phyloP scores from a whole-genome alignment of 2,113 vertebrate species.

The Anolis sagrei region DNA sequence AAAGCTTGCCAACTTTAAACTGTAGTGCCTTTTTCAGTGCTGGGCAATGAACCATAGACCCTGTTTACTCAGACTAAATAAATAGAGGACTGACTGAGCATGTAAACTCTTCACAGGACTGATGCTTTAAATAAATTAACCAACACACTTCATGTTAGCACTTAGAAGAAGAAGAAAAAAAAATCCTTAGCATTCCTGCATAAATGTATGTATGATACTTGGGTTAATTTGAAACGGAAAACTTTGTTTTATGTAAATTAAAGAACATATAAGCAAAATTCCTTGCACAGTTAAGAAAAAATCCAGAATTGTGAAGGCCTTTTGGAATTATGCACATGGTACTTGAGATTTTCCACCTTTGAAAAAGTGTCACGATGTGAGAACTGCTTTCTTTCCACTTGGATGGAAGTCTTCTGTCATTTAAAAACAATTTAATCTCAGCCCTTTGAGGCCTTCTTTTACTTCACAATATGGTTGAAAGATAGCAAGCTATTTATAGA shows the following conservation, averaged over 20 bases:
- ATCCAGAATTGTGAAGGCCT: not conserved
- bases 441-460: not conserved
- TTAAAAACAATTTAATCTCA: not conserved
- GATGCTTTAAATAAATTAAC: slow-evolving; percentile 36
- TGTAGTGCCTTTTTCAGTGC: slow-evolving; percentile 63
- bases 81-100: slow-evolving; percentile 51
- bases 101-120: not conserved
- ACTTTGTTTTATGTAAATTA: not conserved
- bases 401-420: not conserved
- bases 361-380: not conserved
- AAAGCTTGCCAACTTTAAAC: slow-evolving; percentile 55
- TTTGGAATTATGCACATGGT: not conserved
- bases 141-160: slow-evolving; percentile 21
- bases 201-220: not conserved
- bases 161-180: slow-evolving; percentile 22
- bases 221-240: slow-evolving; percentile 1
- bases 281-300: not conserved
- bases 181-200: not conserved
- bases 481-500: too few species aligned
- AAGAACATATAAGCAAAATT: not conserved
- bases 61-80: slow-evolving; percentile 51
- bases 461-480: too few species aligned
- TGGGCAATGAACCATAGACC: slow-evolving; percentile 49
- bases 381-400: not conserved
- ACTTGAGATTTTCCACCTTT: not conserved